Evolutionary conservation across 2,113 vertebrate genomes (phyloP), one percentile per base, ranked within the genome.

Genomic region (Pampusana beccarii): DNA sequence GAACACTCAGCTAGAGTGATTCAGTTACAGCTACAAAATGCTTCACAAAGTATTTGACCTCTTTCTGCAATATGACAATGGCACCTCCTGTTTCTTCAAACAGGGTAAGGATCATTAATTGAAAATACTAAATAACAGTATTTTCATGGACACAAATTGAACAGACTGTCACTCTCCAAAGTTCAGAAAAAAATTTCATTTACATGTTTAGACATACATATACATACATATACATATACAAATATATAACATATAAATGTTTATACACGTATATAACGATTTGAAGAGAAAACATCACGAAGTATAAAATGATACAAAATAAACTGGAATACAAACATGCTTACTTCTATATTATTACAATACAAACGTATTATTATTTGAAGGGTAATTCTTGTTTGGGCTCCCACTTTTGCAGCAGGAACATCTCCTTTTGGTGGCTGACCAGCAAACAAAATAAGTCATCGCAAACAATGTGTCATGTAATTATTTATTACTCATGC

Each of bases 181-280:
- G 26, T 4, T 23, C 65, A 34, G 26, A n/a, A 67, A 79, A 62
- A 4, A 6, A 28, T 67, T 77, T 48, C 10, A 56, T 54, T 72
- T 77, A 10, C 40, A 56, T 15, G 3, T 42, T 66, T 65, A 69
- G 14, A 36, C 6, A 66, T 5, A 51, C 6, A 38, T 38, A 60
- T 38, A 60, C 2, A 10, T 2, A 61, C 1, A 5, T 11, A 46
- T 5, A 60, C 2, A 10, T 3, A 57, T 1, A 5, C 29, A n/a
- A n/a, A 46, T 46, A 19, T 46, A 46, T 18, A 46, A 60, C 2
- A 10, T 3, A 61, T 1, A 5, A 25, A 18, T 46, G 17, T 46
- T 46, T 46, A 46, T 19, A 18, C 44, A 46, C 44, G 18, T 46
- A 46, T 46, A 46, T 46, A 86, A 50, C 6, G 6, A 80, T 70